Evolutionary conservation across 2,888 invertebrate species (phyloP).

Genomic region (Leucoma salicis): DNA sequence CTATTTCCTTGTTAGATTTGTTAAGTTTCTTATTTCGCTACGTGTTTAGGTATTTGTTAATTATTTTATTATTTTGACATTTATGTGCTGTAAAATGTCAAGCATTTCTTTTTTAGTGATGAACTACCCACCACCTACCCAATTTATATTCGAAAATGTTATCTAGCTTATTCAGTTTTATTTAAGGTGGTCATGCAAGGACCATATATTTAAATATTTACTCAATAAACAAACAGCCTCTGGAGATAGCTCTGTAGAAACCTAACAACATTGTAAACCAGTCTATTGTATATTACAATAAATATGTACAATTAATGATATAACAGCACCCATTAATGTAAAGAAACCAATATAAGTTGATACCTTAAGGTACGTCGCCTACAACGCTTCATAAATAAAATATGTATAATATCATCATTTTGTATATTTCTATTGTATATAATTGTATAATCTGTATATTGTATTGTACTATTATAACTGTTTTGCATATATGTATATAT

Average conservation of each 20-base stretch:
- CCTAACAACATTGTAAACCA: conserved; percentile 80
- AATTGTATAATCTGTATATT: conserved; percentile 64
- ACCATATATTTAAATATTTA: conserved; percentile 6
- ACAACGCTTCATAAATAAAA: conserved; percentile 58
- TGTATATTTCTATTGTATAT: conserved; percentile 62
- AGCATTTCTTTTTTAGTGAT: too few relatives aligned
- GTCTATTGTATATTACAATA: conserved; percentile 81
- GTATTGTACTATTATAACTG: conserved; percentile 65
- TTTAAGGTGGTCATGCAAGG: not conserved
- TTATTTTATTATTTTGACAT: too few relatives aligned
- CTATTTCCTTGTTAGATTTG: too few relatives aligned
- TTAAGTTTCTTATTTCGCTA: too few relatives aligned
- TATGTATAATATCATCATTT: conserved; percentile 65
- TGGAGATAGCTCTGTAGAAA: conserved; percentile 74
- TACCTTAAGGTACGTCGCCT: conserved; percentile 56
- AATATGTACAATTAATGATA: conserved; percentile 79
- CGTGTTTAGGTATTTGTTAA: too few relatives aligned
- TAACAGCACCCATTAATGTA: conserved; percentile 73
- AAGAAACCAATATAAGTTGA: conserved; percentile 70
- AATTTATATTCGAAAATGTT: not conserved
- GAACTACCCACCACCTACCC: too few relatives aligned
- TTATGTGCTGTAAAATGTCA: too few relatives aligned
- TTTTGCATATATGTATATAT: too few relatives aligned
- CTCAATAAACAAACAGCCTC: conserved; percentile 48
- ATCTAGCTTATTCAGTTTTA: not conserved